These are phyloP conservation scores for Brachionus rubens DNA, from an alignment of 1,140 invertebrate genomes.

Conservation along the genomic window DNA sequence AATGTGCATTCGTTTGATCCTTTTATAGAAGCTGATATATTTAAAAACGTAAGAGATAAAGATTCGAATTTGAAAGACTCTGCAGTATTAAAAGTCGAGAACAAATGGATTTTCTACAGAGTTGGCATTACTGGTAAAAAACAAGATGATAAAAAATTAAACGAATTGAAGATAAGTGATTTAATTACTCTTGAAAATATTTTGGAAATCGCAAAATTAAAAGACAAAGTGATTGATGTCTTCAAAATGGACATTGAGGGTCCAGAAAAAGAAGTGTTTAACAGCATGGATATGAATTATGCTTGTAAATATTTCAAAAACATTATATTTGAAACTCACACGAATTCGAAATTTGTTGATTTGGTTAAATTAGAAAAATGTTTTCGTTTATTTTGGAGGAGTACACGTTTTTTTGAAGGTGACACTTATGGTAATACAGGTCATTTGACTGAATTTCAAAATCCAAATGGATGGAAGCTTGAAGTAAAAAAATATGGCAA, in stretches of 20 bases:
- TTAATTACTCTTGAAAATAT: neutral
- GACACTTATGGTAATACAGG: neutral
- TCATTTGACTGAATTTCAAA: slow-evolving; percentile 22
- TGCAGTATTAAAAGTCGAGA: neutral
- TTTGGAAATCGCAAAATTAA: neutral
- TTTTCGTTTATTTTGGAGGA: neutral
- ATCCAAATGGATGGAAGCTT: neutral
- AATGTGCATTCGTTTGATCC: slow-evolving; percentile 11
- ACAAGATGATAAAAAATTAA: too few species aligned
- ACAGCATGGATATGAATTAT: neutral
- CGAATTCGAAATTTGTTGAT: neutral
- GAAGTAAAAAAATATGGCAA: neutral
- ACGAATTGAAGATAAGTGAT: neutral
- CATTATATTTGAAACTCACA: neutral
- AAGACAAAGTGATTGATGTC: neutral
- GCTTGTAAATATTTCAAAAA: neutral
- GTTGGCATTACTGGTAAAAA: neutral
- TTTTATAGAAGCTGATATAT: neutral
- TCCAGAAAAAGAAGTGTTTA: neutral
- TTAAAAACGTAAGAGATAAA: neutral
- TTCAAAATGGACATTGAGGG: slow-evolving; percentile 17
- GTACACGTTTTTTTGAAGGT: neutral
- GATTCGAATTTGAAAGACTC: neutral
- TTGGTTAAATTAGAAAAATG: slow-evolving; percentile 14
- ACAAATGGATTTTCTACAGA: neutral